Evolutionary conservation across 2,888 invertebrate genomes (phyloP), one percentile per base, ranked within the genome.

Genomic region (Escarpia spicata): DNA sequence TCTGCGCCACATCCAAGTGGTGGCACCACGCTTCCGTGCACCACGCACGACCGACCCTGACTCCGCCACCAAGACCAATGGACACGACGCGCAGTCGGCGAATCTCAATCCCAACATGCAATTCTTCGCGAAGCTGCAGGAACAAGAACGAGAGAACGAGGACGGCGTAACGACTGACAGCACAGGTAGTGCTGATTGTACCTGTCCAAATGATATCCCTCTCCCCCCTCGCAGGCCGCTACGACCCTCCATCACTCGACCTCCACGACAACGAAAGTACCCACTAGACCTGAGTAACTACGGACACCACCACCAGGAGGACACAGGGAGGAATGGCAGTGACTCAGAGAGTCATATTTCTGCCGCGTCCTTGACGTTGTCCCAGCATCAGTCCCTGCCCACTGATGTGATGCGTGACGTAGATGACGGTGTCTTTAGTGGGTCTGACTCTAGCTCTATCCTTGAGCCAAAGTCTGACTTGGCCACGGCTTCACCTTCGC

Each of bases 261-360:
- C 98, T 95, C 97, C 97, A 0, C 97, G 98, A 26, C 98, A 98
- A 93, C 97, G 98, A 90, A 98, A 98, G 95, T 98, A 98, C 97
- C 98, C 98, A 0, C 96, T 98, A 89, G 97, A 98, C 92, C 93
- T 94, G 92, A 94, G 94, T 92, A 92, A n/a, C 92, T 90, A 37
- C 43, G 37, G 31, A n/a, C 44, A 43, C 92, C 75, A 75, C 92
- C 43, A 43, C 75, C 75, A 75, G 26, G 75, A 75, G 75, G 75
- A 75, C 19, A 75, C 75, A 6, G 75, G 26, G n/a, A 75, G 75
- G n/a, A 75, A 92, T 44, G 92, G 60, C n/a, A 92, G 89, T n/a
- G 92, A 60, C 31, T 92, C 60, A 6, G 37, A 58, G 26, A 75
- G 45, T 43, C 60, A 75, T 15, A 4, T 91, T 37, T 44, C 91